Percentiles rank a stretch among this genome's conserved stretches.
phyloP scores from a whole-genome alignment of 2,888 invertebrate genomes.

The Drosophila subquinaria region DNA sequence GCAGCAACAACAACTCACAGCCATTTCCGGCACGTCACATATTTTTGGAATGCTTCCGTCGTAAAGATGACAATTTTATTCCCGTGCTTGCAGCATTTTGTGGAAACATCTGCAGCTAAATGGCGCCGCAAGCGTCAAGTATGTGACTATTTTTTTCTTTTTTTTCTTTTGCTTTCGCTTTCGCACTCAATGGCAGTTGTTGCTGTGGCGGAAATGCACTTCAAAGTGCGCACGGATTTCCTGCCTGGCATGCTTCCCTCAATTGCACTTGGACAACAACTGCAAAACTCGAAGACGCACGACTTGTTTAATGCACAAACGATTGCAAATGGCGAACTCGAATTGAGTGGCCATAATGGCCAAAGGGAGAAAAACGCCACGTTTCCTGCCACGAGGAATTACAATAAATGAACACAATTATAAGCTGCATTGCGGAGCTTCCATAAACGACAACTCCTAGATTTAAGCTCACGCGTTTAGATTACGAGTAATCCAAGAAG shows the following conservation, averaged over 20 bases:
- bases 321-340: constrained; percentile 37
- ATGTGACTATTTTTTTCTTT: neutral
- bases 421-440: constrained; percentile 22
- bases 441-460: neutral
- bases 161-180: neutral
- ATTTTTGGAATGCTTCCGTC: constrained; percentile 26
- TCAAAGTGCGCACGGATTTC: constrained; percentile 70
- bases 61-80: constrained; percentile 53
- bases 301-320: constrained; percentile 37
- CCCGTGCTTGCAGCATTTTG: constrained; percentile 33
- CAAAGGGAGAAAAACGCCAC: constrained; percentile 7
- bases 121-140: constrained; percentile 51
- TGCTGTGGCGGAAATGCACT: constrained; percentile 70
- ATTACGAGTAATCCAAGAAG: constrained; percentile 20
- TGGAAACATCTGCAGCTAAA: constrained; percentile 41
- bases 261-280: constrained; percentile 17
- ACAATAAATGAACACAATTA: constrained; percentile 63
- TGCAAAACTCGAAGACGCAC: constrained; percentile 22
- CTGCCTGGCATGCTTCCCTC: constrained; percentile 45
- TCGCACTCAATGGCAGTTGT: constrained; percentile 11
- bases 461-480: constrained; percentile 24
- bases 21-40: constrained; percentile 46
- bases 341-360: constrained; percentile 29
- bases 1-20: constrained; percentile 14
- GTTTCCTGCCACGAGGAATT: constrained; percentile 52